Percentiles rank a stretch among this genome's conserved stretches.
phyloP scores from a whole-genome alignment of 2,113 vertebrate genomes.

The Halichoerus grypus region DNA sequence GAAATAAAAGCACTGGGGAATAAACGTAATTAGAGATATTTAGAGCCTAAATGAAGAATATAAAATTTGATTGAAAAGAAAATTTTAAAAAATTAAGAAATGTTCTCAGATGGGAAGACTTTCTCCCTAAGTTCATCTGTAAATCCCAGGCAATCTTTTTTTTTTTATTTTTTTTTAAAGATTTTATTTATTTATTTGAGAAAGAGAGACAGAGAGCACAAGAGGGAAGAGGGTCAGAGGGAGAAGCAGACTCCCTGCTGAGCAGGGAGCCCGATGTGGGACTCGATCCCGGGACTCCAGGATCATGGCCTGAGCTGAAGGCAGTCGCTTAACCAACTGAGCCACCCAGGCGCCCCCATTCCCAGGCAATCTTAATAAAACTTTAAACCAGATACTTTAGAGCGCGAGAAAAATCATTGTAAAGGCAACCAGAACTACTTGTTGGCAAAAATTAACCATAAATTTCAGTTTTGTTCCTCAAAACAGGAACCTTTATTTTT shows the following conservation, averaged over 20 bases:
- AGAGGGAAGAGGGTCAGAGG: too few relatives aligned
- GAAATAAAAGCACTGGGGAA: not conserved
- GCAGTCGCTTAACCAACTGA: too few relatives aligned
- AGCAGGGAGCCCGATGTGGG: too few relatives aligned
- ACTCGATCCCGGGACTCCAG: too few relatives aligned
- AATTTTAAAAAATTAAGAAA: not conserved
- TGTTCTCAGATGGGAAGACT: not conserved
- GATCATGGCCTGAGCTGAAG: too few relatives aligned
- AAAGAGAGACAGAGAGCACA: too few relatives aligned
- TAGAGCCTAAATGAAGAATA: not conserved
- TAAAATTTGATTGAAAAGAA: not conserved
- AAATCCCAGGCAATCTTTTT: not conserved
- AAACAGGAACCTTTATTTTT: constrained; percentile 27
- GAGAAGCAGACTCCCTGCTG: too few relatives aligned
- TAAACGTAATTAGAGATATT: not conserved
- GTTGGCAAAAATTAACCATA: not conserved
- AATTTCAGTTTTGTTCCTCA: not conserved
- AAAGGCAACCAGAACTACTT: not conserved
- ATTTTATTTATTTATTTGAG: too few relatives aligned
- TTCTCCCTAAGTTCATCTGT: not conserved
- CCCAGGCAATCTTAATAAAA: not conserved
- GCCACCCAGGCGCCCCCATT: too few relatives aligned
- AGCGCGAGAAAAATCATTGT: not conserved
- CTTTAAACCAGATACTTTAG: not conserved
- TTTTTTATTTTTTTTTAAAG: too few relatives aligned